Conservation (phyloP, 2,888 invertebrate species). For the Tenodera sinensis region DNA sequence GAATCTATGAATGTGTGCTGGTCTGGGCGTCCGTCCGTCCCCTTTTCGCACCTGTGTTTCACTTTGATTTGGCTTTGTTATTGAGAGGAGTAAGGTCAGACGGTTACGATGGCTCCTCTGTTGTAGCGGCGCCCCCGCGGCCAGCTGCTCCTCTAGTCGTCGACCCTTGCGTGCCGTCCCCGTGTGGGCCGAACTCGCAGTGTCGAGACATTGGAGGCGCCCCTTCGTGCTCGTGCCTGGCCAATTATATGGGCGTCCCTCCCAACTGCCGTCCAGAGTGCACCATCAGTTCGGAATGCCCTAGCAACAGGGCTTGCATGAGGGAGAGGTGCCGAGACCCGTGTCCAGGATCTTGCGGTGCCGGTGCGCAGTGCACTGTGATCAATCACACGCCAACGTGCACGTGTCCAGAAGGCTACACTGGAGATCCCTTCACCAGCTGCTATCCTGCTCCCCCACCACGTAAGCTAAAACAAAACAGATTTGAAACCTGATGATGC, state of each 20-base stretch:
- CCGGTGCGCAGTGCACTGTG: slow-evolving; percentile 59
- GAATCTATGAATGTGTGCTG: not conserved
- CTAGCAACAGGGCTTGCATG: slow-evolving; percentile 66
- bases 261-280: slow-evolving; percentile 68
- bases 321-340: slow-evolving; percentile 71
- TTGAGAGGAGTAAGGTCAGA: not conserved
- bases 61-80: not conserved
- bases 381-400: slow-evolving; percentile 60
- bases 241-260: slow-evolving; percentile 60
- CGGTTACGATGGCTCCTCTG: not conserved
- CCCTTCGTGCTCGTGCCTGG: slow-evolving; percentile 58
- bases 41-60: not conserved
- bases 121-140: slow-evolving; percentile 30
- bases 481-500: not conserved
- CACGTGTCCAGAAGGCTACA: slow-evolving; percentile 37
- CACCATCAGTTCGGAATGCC: slow-evolving; percentile 64
- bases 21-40: not conserved
- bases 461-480: slow-evolving; percentile 20
- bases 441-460: slow-evolving; percentile 35
- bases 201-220: slow-evolving; percentile 54
- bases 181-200: slow-evolving; percentile 60
- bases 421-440: slow-evolving; percentile 40
- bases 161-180: slow-evolving; percentile 42
- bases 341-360: slow-evolving; percentile 72
- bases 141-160: slow-evolving; percentile 41